Conservation (phyloP, 2,113 vertebrate species). For the Tragelaphus buxtoni region DNA sequence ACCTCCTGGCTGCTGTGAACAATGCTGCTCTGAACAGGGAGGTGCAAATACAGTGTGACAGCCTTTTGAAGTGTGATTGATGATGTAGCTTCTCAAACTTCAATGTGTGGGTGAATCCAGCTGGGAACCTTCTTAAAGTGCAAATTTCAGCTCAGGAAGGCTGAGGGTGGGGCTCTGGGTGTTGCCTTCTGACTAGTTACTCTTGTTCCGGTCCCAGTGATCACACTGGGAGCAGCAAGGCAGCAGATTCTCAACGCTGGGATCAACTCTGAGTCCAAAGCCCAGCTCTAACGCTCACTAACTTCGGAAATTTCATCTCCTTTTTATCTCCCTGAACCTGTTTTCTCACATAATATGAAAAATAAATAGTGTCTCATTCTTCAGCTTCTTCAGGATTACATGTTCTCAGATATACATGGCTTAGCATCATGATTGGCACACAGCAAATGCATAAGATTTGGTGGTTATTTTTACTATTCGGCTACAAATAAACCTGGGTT, state of each 20-base stretch:
- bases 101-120: background rate
- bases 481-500: background rate
- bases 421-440: background rate
- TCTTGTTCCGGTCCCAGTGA: rapidly evolving
- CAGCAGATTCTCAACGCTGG: too few relatives aligned
- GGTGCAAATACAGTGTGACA: rapidly evolving
- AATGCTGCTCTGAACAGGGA: background rate
- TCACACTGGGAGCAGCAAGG: too few relatives aligned
- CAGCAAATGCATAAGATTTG: background rate
- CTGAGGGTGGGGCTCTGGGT: background rate
- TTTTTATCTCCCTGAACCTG: background rate
- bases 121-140: background rate
- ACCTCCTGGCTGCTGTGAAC: background rate
- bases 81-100: background rate
- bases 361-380: background rate
- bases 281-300: background rate
- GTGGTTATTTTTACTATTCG: background rate
- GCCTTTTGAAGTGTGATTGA: background rate
- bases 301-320: background rate
- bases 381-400: background rate
- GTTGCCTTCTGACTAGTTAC: background rate
- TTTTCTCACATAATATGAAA: background rate
- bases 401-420: rapidly evolving
- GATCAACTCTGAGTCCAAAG: background rate
- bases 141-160: background rate